Evolutionary conservation across 2,888 invertebrate genomes (phyloP), one percentile per base, ranked within the genome.

Genomic region (Ochlodes sylvanus): DNA sequence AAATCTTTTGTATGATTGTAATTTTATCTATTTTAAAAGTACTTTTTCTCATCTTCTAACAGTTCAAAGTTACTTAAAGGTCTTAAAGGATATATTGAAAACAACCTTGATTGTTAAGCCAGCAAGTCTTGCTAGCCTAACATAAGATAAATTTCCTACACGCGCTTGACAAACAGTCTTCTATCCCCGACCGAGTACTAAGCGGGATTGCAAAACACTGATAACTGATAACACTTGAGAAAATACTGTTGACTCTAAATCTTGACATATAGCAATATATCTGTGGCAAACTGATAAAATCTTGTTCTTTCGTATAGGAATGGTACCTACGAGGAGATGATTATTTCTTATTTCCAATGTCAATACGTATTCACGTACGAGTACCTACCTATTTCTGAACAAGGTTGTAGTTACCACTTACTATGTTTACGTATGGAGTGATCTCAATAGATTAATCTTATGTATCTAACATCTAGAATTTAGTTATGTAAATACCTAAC

Each of bases 171-270:
- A 63, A 56, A 42, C 34, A 10, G 47, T 5, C 32, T 42, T 12
- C 44, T 63, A 56, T 64, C n/a, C 64, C 32, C 47, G n/a, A 3
- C 12, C 17, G 42, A 15, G 15, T n/a, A 47, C 19, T n/a, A 12
- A 17, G 17, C 47, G 19, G 64, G 47, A 64, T 65, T 65, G 64
- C 64, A 21, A 65, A 57, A 64, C 15, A 3, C 34, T 55, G 64
- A 64, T 64, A 64, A 56, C 19, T 55, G 64, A 64, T 64, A 64
- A 56, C 19, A 15, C 10, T 10, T 12, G 64, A 64, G 56, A 64
- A 64, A 47, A 64, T 64, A 64, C 42, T 44, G 56, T 57, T 38
- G 57, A 57, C 19, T 64, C 34, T 56, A 55, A 56, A 57, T 34
- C 56, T 64, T 56, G 47, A 47, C 57, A 15, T 54, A 38, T 38